Base-by-base conservation (phyloP, 2,888 invertebrate genomes). In the Drosophila histrio region DNA sequence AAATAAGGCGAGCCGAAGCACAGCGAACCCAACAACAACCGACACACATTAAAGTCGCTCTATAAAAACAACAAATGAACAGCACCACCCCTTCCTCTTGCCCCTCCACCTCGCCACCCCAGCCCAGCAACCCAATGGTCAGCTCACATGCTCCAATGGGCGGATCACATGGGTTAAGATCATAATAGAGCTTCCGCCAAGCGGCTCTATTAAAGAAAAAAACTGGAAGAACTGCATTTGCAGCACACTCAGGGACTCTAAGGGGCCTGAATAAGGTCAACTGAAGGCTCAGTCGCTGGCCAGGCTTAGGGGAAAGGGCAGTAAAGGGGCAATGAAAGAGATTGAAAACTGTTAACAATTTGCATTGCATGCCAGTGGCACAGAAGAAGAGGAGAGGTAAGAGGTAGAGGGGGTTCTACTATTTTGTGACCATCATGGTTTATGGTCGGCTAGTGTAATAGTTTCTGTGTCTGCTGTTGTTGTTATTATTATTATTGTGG, bases 391-490 rank as follows among this genome's bases (percentile, higher is more conserved):
- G 26, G n/a, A 13, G 19, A 7, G 24, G 11, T 21, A 26, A 9
- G 32, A 22, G 3, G 21, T 6, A 7, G 39, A 26, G 34, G 53
- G 39, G 52, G 11, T 30, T 62, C 60, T 58, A 34, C 59, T 58
- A 63, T 53, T 67, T 69, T 74, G 73, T 74, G 81, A 79, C 85
- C 81, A 85, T 85, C 85, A 82, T 74, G 82, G 79, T 77, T 79
- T 82, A 82, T 85, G 66, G 79, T 59, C 59, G 83, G 75, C 75
- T 68, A 70, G 80, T 85, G 86, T 76, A 82, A 82, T 85, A 82
- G 80, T 82, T 82, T 72, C 65, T 75, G 62, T 28, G 47, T 64
- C 69, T 62, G 68, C 77, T 77, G 81, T 78, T 79, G 75, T 69
- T 74, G 75, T 69, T 79, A 61, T 79, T 75, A 57, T 63, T 56